Conservation (phyloP, 2,888 invertebrate species). For the Alentia gelatinosa region DNA sequence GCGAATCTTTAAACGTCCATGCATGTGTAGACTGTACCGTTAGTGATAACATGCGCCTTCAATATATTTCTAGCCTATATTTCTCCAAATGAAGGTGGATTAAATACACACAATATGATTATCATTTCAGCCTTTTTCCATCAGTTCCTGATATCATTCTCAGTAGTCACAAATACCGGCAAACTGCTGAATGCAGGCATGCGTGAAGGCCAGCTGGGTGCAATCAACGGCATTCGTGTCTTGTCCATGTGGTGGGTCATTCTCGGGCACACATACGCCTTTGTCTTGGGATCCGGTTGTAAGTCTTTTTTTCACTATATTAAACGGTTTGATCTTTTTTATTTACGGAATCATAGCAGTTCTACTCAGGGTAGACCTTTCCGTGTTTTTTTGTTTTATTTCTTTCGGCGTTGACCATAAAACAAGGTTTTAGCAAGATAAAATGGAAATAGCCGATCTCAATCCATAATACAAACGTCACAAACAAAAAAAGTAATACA, state of each 20-base stretch:
- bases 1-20: neutral
- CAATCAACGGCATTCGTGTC: conserved; percentile 50
- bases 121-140: conserved; percentile 26
- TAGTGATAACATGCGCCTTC: neutral
- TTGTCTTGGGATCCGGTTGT: neutral
- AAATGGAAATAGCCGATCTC: too few species aligned
- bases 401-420: too few species aligned
- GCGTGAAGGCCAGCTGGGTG: neutral
- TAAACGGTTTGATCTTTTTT: neutral
- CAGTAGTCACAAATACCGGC: conserved; percentile 29
- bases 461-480: too few species aligned
- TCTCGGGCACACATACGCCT: conserved; percentile 46
- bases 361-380: too few species aligned
- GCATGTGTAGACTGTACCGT: neutral
- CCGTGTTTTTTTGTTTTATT: too few species aligned
- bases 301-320: neutral
- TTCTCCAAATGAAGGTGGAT: too few species aligned
- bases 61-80: neutral
- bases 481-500: too few species aligned
- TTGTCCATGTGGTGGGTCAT: conserved; percentile 55
- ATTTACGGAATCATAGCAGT: too few species aligned
- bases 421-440: too few species aligned
- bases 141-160: conserved; percentile 7
- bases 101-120: neutral
- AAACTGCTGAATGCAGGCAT: conserved; percentile 31